Evolutionary conservation across 2,797 vertebrate genomes (phyloP), one percentile per base, ranked within the genome.

Genomic region (Tokudaia tokunoshimensis): DNA sequence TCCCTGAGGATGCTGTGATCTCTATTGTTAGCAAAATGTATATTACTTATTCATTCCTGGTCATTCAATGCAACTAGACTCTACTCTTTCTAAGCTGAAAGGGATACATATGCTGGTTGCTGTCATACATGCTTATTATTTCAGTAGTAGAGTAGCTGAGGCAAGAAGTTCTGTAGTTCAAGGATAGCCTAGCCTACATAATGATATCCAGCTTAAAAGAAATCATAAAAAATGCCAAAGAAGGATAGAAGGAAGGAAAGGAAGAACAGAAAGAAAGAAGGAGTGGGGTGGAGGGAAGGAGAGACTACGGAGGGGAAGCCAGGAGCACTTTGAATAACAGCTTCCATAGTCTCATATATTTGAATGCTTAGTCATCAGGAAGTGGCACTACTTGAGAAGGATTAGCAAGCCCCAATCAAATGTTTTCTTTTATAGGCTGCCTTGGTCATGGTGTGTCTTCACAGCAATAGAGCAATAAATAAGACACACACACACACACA

Each of bases 1-100:
- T 61, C 55, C 0, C 7, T 3, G 13, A 0, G 12, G 57, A 37
- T 47, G 15, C 63, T 57, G 9, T 50, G 19, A 37, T 47, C n/a
- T 47, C 31, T 20, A 3, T 65, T 61, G 12, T 59, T 17, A 70
- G 50, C 5, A 82, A 91, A 26, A 17, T 41, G 9, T 34, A 24
- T 61, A 31, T 57, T 37, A 34, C 17, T 81, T 70, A 22, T 59
- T 5, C 34, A 4, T 6, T 24, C 52, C 34, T 9, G 15, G 2
- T 59, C 10, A 9, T 70, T 9, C 2, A 50, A 3, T 29, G 52
- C 29, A 4, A 7, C 3, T 6, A 3, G 63, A 29, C 24, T 55
- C n/a, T 31, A n/a, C 34, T 72, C 67, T 72, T 72, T 72, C 34
- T 72, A 72, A 72, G 67, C 67, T 72, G 34, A 37, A 72, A 72